Percentiles rank a stretch among this genome's conserved stretches.
Conservation (phyloP, 2,888 invertebrate genomes). For the Arge pagana region DNA sequence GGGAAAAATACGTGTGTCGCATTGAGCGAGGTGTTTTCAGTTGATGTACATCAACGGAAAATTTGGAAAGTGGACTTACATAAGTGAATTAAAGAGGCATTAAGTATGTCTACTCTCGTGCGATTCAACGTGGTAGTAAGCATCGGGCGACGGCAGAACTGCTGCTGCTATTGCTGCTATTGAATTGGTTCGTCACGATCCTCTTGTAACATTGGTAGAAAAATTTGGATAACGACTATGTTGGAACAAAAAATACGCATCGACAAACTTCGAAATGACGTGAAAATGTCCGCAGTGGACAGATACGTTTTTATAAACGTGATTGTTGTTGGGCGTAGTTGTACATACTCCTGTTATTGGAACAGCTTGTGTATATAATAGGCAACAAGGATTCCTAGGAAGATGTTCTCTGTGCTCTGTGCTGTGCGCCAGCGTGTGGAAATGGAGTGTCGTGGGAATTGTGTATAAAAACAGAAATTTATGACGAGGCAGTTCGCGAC, state of each 20-base stretch:
- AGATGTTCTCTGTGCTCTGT: neutral
- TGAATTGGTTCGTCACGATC: neutral
- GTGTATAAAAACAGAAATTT: too few relatives aligned
- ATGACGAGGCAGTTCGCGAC: too few relatives aligned
- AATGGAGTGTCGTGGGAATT: too few relatives aligned
- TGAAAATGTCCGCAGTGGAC: neutral
- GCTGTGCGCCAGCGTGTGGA: slow-evolving; percentile 2
- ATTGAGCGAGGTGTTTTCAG: neutral
- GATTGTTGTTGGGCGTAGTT: slow-evolving; percentile 18
- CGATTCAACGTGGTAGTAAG: slow-evolving; percentile 16
- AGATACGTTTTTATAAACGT: slow-evolving; percentile 13
- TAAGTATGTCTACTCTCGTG: slow-evolving; percentile 19
- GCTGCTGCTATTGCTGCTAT: too few relatives aligned
- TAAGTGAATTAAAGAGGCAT: slow-evolving; percentile 22
- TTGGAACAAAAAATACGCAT: slow-evolving; percentile 3
- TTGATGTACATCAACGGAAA: slow-evolving; percentile 1
- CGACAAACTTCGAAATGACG: neutral
- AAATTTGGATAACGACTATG: neutral
- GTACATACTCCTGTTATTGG: slow-evolving; percentile 12
- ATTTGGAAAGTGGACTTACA: slow-evolving; percentile 20
- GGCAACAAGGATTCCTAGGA: neutral
- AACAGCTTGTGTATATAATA: slow-evolving; percentile 15
- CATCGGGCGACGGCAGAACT: slow-evolving; percentile 17
- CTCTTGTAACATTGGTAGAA: neutral
- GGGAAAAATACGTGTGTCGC: too few relatives aligned